Evolutionary conservation across 92 coral and sea anemone species (phyloP).

Genomic region (Blastomussa wellsi): DNA sequence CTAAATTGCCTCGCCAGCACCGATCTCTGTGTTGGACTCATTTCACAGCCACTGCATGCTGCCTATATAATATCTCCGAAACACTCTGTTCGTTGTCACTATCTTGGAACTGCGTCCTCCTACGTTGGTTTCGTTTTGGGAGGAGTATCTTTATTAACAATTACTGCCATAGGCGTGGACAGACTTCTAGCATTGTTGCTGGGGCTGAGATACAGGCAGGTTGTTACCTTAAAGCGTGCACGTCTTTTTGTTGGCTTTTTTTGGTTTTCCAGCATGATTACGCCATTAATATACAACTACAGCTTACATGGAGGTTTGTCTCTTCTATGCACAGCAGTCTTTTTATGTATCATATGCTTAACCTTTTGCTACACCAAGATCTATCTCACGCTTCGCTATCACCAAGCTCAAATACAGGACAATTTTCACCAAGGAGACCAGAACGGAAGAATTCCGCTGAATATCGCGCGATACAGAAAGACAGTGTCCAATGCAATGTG

Average conservation of each 20-base stretch:
- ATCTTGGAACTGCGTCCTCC: not conserved
- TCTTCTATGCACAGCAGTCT: not conserved
- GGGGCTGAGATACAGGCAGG: too few species aligned
- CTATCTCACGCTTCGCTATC: not conserved
- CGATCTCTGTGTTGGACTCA: not conserved
- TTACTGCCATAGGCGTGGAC: too few species aligned
- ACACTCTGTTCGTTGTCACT: not conserved
- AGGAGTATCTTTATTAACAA: not conserved
- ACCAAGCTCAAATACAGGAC: not conserved
- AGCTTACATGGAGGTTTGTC: not conserved
- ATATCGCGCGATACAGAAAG: constrained; percentile 6
- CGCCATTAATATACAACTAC: too few species aligned
- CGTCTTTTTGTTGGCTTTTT: too few species aligned
- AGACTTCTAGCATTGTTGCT: too few species aligned
- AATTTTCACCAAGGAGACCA: not conserved
- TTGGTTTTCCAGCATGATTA: too few species aligned
- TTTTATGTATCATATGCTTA: too few species aligned
- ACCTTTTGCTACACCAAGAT: not conserved
- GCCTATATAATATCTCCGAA: not conserved
- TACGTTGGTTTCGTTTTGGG: not conserved
- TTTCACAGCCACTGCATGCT: not conserved
- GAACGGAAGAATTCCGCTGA: not conserved
- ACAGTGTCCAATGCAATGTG: constrained; percentile 14
- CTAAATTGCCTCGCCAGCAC: not conserved
- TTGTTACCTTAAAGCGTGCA: too few species aligned